These are phyloP conservation scores for Rambutsinella grinnellia DNA, from an alignment of 2,888 invertebrate species.

Conservation along the genomic window DNA sequence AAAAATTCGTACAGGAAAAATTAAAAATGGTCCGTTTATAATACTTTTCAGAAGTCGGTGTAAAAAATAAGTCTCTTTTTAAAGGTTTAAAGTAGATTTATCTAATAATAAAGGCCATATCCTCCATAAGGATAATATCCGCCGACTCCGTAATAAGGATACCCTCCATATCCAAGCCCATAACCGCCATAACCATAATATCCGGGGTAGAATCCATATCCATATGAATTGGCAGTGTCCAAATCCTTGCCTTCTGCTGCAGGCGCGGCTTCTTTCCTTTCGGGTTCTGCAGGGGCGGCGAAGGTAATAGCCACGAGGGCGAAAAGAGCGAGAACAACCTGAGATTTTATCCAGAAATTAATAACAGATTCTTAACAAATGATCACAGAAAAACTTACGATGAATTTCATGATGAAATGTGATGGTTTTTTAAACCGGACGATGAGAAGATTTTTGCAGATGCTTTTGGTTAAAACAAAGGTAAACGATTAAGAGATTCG, in stretches of 20 bases:
- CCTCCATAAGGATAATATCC: conserved; percentile 6
- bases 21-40: neutral
- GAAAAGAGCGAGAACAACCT: conserved; percentile 20
- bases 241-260: conserved; percentile 26
- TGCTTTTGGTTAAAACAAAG: too few relatives aligned
- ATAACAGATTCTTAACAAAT: neutral
- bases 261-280: conserved; percentile 5
- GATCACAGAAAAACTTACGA: conserved; percentile 16
- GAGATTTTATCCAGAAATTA: neutral
- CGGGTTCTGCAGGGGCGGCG: neutral
- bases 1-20: conserved; percentile 8
- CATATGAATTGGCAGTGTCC: conserved; percentile 19
- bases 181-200: conserved; percentile 12
- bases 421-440: too few relatives aligned
- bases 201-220: conserved; percentile 6
- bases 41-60: neutral
- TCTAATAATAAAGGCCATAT: conserved; percentile 15
- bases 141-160: neutral
- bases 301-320: conserved; percentile 9
- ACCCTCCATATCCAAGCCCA: conserved; percentile 14
- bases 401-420: conserved; percentile 19
- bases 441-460: too few relatives aligned
- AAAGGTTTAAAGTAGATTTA: neutral
- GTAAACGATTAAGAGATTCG: too few relatives aligned
- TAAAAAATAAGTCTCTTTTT: neutral